phyloP scores from a whole-genome alignment of 2,888 invertebrate genomes.

The Sarcophaga variegata region DNA sequence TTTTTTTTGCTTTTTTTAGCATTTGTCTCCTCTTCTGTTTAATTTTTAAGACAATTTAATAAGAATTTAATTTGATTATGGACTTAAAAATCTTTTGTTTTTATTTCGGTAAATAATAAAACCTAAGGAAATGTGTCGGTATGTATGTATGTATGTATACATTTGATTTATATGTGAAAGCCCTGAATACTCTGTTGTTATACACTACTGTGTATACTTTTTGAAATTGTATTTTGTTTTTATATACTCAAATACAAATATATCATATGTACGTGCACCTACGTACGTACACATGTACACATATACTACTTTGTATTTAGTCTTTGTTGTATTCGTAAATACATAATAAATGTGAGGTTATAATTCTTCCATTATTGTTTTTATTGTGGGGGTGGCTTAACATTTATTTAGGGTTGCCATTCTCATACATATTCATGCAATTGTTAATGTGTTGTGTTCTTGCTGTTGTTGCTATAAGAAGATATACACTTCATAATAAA shows the following conservation, averaged over 20 bases:
- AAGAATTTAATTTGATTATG: neutral
- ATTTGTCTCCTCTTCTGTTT: neutral
- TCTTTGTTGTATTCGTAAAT: conserved; percentile 9
- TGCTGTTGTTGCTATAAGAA: conserved; percentile 31
- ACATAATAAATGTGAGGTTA: conserved; percentile 61
- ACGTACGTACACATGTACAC: conserved; percentile 1
- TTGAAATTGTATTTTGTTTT: neutral
- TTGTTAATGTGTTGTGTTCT: conserved; percentile 39
- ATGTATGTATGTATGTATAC: neutral
- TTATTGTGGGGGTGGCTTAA: conserved; percentile 70
- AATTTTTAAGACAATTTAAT: neutral
- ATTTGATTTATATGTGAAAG: neutral
- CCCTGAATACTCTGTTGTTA: no score
- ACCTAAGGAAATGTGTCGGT: neutral
- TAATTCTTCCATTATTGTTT: conserved; percentile 68
- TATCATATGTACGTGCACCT: neutral
- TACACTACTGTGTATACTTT: no score
- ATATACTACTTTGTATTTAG: no score
- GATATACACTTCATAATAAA: conserved; percentile 49
- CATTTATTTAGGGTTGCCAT: conserved; percentile 63
- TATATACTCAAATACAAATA: conserved; percentile 13
- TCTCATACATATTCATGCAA: conserved; percentile 10
- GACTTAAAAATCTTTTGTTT: neutral
- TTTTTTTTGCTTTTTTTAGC: neutral
- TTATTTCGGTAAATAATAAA: neutral